phyloP scores from a whole-genome alignment of 1,140 invertebrate genomes.

The Zaprionus lachaisei region DNA sequence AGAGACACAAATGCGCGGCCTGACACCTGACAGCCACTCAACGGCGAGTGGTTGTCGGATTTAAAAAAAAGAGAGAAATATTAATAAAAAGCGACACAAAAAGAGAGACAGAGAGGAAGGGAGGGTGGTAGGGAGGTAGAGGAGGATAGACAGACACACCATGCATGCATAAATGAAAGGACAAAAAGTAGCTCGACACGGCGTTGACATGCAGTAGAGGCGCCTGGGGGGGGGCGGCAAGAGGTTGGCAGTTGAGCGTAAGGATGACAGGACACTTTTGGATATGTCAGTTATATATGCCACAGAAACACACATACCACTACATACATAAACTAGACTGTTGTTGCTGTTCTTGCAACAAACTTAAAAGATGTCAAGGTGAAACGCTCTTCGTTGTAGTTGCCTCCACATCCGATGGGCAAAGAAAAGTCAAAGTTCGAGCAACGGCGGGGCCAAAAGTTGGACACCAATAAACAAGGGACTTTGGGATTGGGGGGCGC shows the following conservation, averaged over 20 bases:
- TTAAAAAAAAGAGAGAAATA: conserved; percentile 58
- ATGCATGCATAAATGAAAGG: conserved; percentile 74
- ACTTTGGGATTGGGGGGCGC: conserved; percentile 21
- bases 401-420: neutral
- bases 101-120: conserved; percentile 25
- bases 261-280: conserved; percentile 76
- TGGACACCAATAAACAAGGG: conserved; percentile 56
- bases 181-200: conserved; percentile 39
- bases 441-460: conserved; percentile 42
- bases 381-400: conserved; percentile 17
- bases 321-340: conserved; percentile 17
- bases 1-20: conserved; percentile 46
- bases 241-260: conserved; percentile 3
- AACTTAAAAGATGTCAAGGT: conserved; percentile 79
- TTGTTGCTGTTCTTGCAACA: conserved; percentile 32
- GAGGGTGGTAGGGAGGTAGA: conserved; percentile 2
- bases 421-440: conserved; percentile 70
- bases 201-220: conserved; percentile 39
- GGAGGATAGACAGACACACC: conserved; percentile 37
- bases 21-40: conserved; percentile 80
- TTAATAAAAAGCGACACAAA: conserved; percentile 54
- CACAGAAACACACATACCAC: conserved; percentile 22
- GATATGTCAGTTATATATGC: conserved; percentile 65
- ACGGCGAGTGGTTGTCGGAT: conserved; percentile 77
- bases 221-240: neutral